These are phyloP conservation scores for Struthio camelus DNA, from an alignment of 2,113 vertebrate genomes.

Conservation along the genomic window DNA sequence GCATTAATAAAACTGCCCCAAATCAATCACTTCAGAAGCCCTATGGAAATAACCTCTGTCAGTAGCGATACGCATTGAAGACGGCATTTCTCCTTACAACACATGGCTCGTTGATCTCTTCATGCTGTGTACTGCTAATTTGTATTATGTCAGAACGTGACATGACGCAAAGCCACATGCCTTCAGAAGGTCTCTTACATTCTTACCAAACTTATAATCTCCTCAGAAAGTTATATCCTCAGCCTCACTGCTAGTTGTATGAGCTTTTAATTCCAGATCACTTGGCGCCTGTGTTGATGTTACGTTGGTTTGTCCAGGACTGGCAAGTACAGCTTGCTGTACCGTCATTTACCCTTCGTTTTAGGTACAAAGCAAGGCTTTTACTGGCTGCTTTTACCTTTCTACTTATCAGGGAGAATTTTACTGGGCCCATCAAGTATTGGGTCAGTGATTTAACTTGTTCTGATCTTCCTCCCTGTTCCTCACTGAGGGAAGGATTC, in stretches of 20 bases:
- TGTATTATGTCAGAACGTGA: background rate
- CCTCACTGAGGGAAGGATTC: background rate
- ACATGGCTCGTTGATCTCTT: accelerated
- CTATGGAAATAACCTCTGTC: background rate
- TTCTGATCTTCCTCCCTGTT: background rate
- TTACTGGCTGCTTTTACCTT: background rate
- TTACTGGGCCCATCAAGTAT: background rate
- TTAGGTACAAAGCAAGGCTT: background rate
- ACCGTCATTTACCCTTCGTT: background rate
- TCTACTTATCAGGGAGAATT: background rate
- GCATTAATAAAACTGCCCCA: background rate
- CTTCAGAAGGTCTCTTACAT: background rate
- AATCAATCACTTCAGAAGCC: background rate
- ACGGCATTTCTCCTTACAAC: background rate
- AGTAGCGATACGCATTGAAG: accelerated
- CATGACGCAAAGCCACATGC: background rate
- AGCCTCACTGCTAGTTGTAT: background rate
- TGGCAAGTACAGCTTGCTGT: background rate
- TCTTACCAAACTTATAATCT: background rate
- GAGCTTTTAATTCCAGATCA: background rate
- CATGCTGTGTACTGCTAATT: accelerated
- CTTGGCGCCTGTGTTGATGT: background rate
- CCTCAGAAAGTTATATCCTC: background rate
- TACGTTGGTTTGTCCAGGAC: background rate
- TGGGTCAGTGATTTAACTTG: background rate